Evolutionary conservation across 2,888 invertebrate species (phyloP).

Genomic region (Calliopum simillimum): DNA sequence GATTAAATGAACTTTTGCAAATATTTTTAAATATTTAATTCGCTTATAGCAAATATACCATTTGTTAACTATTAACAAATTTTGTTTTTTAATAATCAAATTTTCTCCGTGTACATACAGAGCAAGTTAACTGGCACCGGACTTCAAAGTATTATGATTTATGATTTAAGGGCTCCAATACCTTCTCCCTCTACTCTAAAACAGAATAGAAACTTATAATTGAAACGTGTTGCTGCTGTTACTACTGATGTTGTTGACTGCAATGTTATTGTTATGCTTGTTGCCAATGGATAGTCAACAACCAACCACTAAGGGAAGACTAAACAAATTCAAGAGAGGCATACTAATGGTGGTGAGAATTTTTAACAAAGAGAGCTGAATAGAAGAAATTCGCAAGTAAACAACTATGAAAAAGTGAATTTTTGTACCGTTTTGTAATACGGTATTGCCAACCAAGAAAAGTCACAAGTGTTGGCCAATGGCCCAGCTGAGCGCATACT

Average conservation of each 20-base stretch:
- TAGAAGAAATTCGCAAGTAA: constrained; percentile 1
- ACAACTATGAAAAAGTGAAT: constrained; percentile 31
- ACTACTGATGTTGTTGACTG: background rate
- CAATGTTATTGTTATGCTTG: background rate
- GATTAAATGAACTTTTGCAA: too few relatives aligned
- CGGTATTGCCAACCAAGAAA: background rate
- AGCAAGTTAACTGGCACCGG: too few relatives aligned
- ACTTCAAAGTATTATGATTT: too few relatives aligned
- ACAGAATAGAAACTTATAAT: too few relatives aligned
- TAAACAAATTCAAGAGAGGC: background rate
- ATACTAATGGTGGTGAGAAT: background rate
- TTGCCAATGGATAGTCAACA: background rate
- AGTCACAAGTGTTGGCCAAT: constrained; percentile 16
- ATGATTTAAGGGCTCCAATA: too few relatives aligned
- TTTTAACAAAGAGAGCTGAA: background rate
- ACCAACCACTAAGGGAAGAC: background rate
- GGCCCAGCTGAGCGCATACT: constrained; percentile 1
- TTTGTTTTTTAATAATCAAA: too few relatives aligned
- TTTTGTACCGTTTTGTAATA: constrained; percentile 33
- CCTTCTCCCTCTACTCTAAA: too few relatives aligned
- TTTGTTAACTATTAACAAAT: too few relatives aligned
- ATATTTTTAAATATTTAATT: too few relatives aligned
- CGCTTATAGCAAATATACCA: too few relatives aligned
- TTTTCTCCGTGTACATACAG: too few relatives aligned
- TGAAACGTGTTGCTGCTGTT: background rate